Percentiles rank a stretch among this genome's conserved stretches.
phyloP scores from a whole-genome alignment of 2,888 invertebrate genomes.

The Agelastica alni region DNA sequence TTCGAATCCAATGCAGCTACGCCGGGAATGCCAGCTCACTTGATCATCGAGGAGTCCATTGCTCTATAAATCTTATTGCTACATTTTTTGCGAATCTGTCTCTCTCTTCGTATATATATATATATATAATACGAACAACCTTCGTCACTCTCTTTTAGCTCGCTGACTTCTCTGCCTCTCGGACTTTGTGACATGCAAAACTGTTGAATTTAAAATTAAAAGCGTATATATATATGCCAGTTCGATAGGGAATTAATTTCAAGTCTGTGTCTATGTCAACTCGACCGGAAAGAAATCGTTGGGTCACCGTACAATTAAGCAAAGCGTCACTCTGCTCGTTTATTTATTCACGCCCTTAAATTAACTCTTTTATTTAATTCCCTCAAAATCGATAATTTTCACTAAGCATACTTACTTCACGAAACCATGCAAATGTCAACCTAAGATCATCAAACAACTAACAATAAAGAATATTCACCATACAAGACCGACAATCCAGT shows the following conservation, averaged over 20 bases:
- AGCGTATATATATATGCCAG: conserved; percentile 8
- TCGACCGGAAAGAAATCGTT: not conserved
- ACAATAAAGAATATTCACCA: too few relatives aligned
- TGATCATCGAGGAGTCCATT: conserved; percentile 43
- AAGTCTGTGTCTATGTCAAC: conserved; percentile 5
- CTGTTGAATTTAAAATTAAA: conserved; percentile 23
- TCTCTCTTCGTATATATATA: too few relatives aligned
- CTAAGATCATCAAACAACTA: too few relatives aligned
- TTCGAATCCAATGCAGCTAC: conserved; percentile 36
- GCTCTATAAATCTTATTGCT: conserved; percentile 44
- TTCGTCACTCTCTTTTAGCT: conserved; percentile 10
- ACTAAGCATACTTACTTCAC: too few relatives aligned
- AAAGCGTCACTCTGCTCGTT: too few relatives aligned
- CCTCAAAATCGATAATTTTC: too few relatives aligned
- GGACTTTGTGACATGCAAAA: conserved; percentile 22
- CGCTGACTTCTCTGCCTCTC: conserved; percentile 12
- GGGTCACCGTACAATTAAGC: too few relatives aligned
- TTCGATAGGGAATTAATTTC: conserved; percentile 16
- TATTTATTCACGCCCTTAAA: too few relatives aligned
- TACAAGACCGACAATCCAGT: too few relatives aligned
- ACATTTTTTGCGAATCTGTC: conserved; percentile 38
- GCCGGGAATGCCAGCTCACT: conserved; percentile 39
- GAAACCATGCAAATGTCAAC: too few relatives aligned
- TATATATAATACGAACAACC: conserved; percentile 19
- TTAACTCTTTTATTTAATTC: too few relatives aligned